These are phyloP conservation scores for Drosophila subsilvestris DNA, from an alignment of 2,888 invertebrate species.

Conservation along the genomic window DNA sequence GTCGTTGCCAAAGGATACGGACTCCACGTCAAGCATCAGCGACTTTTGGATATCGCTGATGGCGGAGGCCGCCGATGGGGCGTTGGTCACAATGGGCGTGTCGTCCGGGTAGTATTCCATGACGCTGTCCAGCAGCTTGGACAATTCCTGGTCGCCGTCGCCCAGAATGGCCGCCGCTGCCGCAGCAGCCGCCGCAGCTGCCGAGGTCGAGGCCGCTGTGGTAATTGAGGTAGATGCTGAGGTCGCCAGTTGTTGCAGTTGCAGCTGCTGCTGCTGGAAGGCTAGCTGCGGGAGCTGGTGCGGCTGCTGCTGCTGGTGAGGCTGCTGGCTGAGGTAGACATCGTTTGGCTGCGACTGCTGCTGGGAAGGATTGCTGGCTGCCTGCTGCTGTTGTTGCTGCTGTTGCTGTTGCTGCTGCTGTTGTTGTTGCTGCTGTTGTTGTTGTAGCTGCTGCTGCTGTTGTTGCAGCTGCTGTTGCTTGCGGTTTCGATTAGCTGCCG, in stretches of 20 bases:
- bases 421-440: slow-evolving; percentile 39
- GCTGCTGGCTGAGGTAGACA: slow-evolving; percentile 83
- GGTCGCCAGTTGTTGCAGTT: slow-evolving; percentile 61
- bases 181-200: slow-evolving; percentile 69
- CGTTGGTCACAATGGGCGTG: slow-evolving; percentile 72
- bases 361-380: slow-evolving; percentile 73
- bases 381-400: slow-evolving; percentile 85
- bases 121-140: slow-evolving; percentile 93
- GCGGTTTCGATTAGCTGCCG: slow-evolving; percentile 82
- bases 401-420: slow-evolving; percentile 46
- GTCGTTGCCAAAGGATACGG: slow-evolving; percentile 82
- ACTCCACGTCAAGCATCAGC: slow-evolving; percentile 94
- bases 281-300: slow-evolving; percentile 69
- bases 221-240: slow-evolving; percentile 83
- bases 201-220: slow-evolving; percentile 71
- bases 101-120: slow-evolving; percentile 91
- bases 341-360: slow-evolving; percentile 80
- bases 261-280: slow-evolving; percentile 69
- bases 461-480: slow-evolving; percentile 86
- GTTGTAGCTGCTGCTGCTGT: slow-evolving; percentile 83
- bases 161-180: slow-evolving; percentile 49
- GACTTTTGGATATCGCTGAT: slow-evolving; percentile 96
- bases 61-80: slow-evolving; percentile 85
- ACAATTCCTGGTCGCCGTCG: slow-evolving; percentile 88
- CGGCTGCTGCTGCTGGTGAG: slow-evolving; percentile 68